Conservation (phyloP, 2,797 vertebrate genomes). For the Gallirallus australis region DNA sequence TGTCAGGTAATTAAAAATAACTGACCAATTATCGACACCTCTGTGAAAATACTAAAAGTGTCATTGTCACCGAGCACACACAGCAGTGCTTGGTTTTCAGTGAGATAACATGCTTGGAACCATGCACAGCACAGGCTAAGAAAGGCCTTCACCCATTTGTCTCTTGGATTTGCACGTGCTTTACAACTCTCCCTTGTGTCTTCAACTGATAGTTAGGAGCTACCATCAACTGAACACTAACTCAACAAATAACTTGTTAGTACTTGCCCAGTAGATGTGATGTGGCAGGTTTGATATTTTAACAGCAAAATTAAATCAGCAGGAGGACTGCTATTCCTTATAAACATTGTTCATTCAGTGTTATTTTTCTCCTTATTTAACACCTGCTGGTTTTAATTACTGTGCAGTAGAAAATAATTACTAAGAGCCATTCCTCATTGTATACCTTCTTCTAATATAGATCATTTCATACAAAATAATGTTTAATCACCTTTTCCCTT, state of each 20-base stretch:
- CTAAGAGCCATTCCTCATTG: no score
- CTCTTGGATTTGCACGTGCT: slow-evolving; percentile 1
- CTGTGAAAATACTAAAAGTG: neutral
- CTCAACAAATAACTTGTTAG: neutral
- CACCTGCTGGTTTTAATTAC: no score
- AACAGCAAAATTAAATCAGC: neutral
- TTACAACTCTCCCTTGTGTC: neutral
- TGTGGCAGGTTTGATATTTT: neutral
- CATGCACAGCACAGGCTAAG: neutral
- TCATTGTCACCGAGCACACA: neutral
- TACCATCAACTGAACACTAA: neutral
- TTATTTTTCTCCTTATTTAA: neutral
- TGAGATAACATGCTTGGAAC: neutral
- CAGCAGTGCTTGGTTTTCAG: neutral
- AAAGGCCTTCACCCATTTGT: neutral
- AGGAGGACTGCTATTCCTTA: neutral
- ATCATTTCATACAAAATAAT: no score
- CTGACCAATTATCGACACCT: neutral
- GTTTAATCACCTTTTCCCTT: no score
- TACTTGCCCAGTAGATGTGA: neutral
- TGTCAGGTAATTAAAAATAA: neutral
- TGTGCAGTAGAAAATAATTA: no score
- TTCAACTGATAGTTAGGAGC: neutral
- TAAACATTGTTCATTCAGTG: neutral
- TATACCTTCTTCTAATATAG: no score